These are phyloP conservation scores for Octodon degus DNA, from an alignment of 2,113 vertebrate genomes.

Conservation along the genomic window DNA sequence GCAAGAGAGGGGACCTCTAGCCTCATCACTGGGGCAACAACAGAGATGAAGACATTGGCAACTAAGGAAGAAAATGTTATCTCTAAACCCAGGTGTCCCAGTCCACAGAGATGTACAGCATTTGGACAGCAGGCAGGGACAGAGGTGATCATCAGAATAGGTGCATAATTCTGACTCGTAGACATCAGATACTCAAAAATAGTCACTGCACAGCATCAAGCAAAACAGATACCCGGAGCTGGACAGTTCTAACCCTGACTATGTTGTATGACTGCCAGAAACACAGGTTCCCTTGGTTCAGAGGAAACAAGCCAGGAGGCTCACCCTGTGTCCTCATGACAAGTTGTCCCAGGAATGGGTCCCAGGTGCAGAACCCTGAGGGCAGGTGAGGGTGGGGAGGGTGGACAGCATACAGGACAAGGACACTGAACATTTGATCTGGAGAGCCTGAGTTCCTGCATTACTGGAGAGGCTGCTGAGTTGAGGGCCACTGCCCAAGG, in stretches of 20 bases:
- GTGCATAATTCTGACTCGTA: neutral
- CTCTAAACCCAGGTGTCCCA: neutral
- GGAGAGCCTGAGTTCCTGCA: rapidly evolving
- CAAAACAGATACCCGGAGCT: neutral
- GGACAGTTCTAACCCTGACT: neutral
- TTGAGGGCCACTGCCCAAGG: neutral
- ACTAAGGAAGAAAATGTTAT: neutral
- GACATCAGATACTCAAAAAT: neutral
- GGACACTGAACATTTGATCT: neutral
- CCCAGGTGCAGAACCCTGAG: neutral
- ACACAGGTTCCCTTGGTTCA: neutral
- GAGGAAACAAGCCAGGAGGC: neutral
- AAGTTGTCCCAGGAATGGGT: neutral
- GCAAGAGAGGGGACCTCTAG: too few relatives aligned
- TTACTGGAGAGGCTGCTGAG: neutral
- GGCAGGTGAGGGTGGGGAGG: neutral
- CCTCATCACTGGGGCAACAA: neutral
- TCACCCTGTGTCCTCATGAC: neutral
- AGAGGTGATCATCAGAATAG: neutral
- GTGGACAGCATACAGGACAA: neutral
- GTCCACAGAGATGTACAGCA: neutral
- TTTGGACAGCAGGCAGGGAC: neutral
- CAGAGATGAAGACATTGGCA: neutral
- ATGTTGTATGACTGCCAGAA: neutral
- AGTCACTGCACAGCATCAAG: neutral